phyloP scores from a whole-genome alignment of 2,113 vertebrate species.

The Chauna torquata region DNA sequence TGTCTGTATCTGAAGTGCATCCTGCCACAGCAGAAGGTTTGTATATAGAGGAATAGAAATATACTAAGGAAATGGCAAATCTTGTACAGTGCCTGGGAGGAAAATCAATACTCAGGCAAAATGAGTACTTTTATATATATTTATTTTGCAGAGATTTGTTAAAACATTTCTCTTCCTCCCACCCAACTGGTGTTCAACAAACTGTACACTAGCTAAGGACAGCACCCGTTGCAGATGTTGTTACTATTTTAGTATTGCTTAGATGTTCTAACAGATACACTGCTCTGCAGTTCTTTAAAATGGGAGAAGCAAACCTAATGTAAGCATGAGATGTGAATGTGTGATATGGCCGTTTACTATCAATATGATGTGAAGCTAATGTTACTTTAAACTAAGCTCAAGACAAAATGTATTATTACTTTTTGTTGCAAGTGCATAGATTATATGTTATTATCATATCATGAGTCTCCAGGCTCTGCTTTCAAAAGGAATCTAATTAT shows the following conservation, averaged over 20 bases:
- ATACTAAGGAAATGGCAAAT: neutral
- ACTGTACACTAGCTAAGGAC: conserved; percentile 24
- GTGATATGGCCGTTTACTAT: neutral
- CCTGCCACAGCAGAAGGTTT: neutral
- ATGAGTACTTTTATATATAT: neutral
- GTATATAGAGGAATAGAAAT: neutral
- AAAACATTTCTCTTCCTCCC: conserved; percentile 43
- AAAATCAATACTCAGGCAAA: neutral
- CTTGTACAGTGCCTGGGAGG: neutral
- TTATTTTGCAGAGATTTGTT: conserved; percentile 37
- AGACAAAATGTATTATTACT: neutral
- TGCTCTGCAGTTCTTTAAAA: conserved; percentile 25
- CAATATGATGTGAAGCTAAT: neutral
- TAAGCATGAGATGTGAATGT: neutral
- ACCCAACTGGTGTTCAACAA: conserved; percentile 49
- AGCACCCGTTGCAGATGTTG: conserved; percentile 32
- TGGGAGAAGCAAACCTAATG: neutral
- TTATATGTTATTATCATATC: neutral
- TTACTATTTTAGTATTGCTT: conserved; percentile 45
- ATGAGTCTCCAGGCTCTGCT: neutral
- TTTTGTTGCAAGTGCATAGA: neutral
- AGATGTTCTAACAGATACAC: neutral
- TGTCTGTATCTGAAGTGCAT: neutral
- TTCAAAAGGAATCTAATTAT: conserved; percentile 1
- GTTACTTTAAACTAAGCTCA: neutral